These are phyloP conservation scores for Amblyopsis hoosieri DNA, from an alignment of 2,797 vertebrate species.

Conservation along the genomic window DNA sequence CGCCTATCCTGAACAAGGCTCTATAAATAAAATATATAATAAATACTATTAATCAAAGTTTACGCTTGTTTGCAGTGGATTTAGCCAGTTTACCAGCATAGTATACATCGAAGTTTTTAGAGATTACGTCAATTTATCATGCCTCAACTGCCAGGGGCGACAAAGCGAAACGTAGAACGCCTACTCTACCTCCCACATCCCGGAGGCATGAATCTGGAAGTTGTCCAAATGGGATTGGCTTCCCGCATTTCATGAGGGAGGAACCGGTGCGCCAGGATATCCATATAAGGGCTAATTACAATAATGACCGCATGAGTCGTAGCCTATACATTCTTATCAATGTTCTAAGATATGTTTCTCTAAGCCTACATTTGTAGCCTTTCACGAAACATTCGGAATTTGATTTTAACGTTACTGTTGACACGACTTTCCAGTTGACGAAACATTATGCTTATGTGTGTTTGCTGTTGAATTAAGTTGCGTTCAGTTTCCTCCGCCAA, in stretches of 20 bases:
- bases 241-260: constrained; percentile 70
- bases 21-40: not conserved
- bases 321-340: constrained; percentile 36
- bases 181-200: constrained; percentile 48
- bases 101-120: constrained; percentile 15
- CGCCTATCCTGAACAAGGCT: too few species aligned
- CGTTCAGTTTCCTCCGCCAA: constrained; percentile 54
- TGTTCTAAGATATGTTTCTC: not conserved
- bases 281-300: constrained; percentile 74
- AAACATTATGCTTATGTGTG: not conserved
- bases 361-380: too few species aligned
- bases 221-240: constrained; percentile 74
- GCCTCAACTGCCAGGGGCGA: constrained; percentile 44
- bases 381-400: too few species aligned
- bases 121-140: constrained; percentile 13
- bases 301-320: constrained; percentile 52
- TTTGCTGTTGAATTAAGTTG: constrained; percentile 21
- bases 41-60: not conserved
- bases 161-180: constrained; percentile 24
- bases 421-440: not conserved
- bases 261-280: constrained; percentile 66
- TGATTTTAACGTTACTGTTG: too few species aligned
- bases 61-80: too few species aligned
- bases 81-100: too few species aligned
- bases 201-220: constrained; percentile 59